A percentile compares a stretch with the other conserved stretches of the same genome.
These are phyloP conservation scores for Cenopis cana DNA, from an alignment of 2,888 invertebrate genomes.

Conservation along the genomic window DNA sequence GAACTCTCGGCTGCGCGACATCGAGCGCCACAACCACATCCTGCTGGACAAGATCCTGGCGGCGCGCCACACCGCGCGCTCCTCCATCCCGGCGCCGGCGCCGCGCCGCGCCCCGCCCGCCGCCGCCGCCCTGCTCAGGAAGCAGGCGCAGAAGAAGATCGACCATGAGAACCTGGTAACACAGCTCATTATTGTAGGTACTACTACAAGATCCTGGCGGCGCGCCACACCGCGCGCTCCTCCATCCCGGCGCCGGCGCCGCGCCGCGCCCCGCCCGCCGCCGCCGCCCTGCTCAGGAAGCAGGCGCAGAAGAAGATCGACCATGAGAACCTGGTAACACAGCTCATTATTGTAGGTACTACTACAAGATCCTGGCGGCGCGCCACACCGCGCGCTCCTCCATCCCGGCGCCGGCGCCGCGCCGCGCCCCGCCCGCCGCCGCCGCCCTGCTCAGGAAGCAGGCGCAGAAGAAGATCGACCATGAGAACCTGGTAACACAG, in stretches of 20 bases:
- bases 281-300: conserved; percentile 82
- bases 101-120: conserved; percentile 59
- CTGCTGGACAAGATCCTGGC: conserved; percentile 84
- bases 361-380: conserved; percentile 83
- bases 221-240: conserved; percentile 63
- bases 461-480: conserved; percentile 84
- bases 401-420: conserved; percentile 58
- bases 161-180: conserved; percentile 78
- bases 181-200: not conserved
- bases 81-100: conserved; percentile 62
- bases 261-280: conserved; percentile 60
- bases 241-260: conserved; percentile 60
- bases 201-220: conserved; percentile 84
- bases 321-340: conserved; percentile 72
- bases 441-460: conserved; percentile 82
- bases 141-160: conserved; percentile 83
- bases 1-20: conserved; percentile 85
- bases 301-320: conserved; percentile 84
- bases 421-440: conserved; percentile 61
- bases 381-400: conserved; percentile 65
- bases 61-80: conserved; percentile 64
- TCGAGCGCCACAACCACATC: conserved; percentile 86
- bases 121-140: conserved; percentile 81
- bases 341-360: too few species aligned
- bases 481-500: conserved; percentile 70